These are phyloP conservation scores for Coluber constrictor DNA, from an alignment of 2,797 vertebrate species.

Conservation along the genomic window DNA sequence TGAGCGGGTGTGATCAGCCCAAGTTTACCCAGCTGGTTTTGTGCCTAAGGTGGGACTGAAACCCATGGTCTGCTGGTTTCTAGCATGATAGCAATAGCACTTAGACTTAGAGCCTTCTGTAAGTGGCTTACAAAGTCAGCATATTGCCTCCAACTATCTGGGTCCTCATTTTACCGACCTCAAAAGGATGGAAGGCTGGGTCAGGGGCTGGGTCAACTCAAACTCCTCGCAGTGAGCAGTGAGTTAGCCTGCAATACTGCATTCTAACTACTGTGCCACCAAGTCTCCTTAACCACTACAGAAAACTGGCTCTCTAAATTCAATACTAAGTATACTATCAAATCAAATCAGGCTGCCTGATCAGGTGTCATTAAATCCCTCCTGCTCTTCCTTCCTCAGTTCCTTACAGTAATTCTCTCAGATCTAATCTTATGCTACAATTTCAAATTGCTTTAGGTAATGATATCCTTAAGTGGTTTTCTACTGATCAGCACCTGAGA, in stretches of 20 bases:
- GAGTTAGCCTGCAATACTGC: neutral
- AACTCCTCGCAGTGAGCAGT: neutral
- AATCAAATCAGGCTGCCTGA: neutral
- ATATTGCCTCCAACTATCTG: neutral
- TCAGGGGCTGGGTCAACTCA: neutral
- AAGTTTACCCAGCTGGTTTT: neutral
- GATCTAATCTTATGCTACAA: neutral
- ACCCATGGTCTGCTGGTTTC: neutral
- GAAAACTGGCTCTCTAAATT: neutral
- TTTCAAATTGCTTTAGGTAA: neutral
- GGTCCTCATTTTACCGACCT: neutral
- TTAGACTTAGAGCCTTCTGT: neutral
- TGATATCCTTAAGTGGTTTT: neutral
- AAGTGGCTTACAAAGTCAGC: neutral
- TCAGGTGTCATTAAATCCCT: neutral
- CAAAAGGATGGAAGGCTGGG: neutral
- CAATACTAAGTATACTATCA: neutral
- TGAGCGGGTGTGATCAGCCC: neutral
- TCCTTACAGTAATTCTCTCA: neutral
- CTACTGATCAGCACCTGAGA: neutral
- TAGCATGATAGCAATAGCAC: neutral
- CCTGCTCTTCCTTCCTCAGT: neutral
- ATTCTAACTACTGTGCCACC: neutral
- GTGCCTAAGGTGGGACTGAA: neutral
- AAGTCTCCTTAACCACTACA: neutral